These are phyloP conservation scores for Megaustenia siamemsis DNA, from an alignment of 2,888 invertebrate species.

Conservation along the genomic window DNA sequence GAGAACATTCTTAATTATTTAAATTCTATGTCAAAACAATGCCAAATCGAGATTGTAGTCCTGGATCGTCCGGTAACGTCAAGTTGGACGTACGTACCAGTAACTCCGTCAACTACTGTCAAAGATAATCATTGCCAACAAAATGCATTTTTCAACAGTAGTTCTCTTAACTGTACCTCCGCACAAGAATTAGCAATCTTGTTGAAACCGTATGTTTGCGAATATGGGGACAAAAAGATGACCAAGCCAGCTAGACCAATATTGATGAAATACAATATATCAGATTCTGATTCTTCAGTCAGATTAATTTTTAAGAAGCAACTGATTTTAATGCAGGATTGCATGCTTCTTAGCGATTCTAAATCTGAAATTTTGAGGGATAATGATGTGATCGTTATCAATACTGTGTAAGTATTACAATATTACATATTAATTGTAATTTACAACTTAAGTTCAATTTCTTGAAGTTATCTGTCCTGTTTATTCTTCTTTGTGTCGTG, in stretches of 20 bases:
- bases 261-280: constrained; percentile 3
- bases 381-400: constrained; percentile 13
- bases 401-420: constrained; percentile 32
- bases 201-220: neutral
- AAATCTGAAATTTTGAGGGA: constrained; percentile 32
- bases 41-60: neutral
- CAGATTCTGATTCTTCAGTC: neutral
- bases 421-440: no score
- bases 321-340: constrained; percentile 8
- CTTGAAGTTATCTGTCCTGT: no score
- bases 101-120: neutral
- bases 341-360: constrained; percentile 14
- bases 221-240: neutral
- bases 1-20: neutral
- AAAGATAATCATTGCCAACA: neutral
- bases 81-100: constrained; percentile 14
- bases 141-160: neutral
- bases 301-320: constrained; percentile 17
- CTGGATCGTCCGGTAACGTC: constrained; percentile 7
- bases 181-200: neutral
- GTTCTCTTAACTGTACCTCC: neutral
- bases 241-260: neutral
- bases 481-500: no score
- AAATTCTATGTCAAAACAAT: constrained; percentile 7
- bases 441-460: no score